phyloP scores from a whole-genome alignment of 1,140 invertebrate species.

The Hyles vespertilio region DNA sequence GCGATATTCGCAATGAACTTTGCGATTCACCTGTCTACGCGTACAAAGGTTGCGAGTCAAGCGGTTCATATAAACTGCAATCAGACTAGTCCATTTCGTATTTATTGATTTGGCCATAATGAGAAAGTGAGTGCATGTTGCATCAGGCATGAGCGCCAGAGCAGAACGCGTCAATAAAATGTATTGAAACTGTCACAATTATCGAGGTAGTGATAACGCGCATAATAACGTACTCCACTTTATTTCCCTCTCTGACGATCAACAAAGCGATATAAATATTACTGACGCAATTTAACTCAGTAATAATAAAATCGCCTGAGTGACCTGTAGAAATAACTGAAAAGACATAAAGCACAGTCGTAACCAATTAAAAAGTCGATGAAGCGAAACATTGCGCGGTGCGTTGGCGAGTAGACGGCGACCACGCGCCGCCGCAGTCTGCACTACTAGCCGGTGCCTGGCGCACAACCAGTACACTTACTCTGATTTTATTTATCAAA shows the following conservation, averaged over 20 bases:
- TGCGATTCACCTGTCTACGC: conserved; percentile 19
- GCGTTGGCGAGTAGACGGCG: conserved; percentile 3
- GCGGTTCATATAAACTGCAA: conserved; percentile 1
- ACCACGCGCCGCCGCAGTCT: not conserved
- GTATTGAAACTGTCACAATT: conserved; percentile 1
- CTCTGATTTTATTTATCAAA: conserved; percentile 38
- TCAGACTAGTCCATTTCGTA: not conserved
- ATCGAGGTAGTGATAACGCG: not conserved
- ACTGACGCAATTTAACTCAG: too few species aligned
- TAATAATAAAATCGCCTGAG: too few species aligned
- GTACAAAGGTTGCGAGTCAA: conserved; percentile 1
- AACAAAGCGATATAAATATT: too few species aligned
- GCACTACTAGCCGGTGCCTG: conserved; percentile 23
- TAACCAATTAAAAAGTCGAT: conserved; percentile 42
- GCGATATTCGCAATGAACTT: conserved; percentile 47
- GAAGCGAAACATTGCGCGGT: conserved; percentile 29
- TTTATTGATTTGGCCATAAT: conserved; percentile 2
- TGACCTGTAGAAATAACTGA: conserved; percentile 1
- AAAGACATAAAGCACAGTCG: conserved; percentile 17
- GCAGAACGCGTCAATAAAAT: not conserved
- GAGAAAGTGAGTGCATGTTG: conserved; percentile 5
- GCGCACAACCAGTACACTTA: conserved; percentile 25
- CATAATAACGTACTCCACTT: too few species aligned
- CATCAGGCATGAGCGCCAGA: not conserved
- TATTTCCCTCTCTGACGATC: too few species aligned